phyloP scores from a whole-genome alignment of 2,113 vertebrate genomes.

The Micronisus gabar region DNA sequence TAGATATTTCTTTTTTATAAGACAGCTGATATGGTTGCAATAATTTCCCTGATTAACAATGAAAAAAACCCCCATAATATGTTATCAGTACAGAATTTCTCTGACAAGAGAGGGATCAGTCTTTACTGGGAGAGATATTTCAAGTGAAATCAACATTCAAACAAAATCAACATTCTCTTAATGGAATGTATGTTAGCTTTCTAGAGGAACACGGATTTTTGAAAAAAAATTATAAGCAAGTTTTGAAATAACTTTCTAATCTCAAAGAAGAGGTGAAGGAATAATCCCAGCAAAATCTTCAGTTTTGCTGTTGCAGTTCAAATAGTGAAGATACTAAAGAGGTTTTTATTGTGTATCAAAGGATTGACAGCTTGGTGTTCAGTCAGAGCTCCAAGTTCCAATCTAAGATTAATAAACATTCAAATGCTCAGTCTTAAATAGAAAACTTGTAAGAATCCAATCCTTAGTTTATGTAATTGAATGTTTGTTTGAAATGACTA shows the following conservation, averaged over 20 bases:
- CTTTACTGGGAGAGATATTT: neutral
- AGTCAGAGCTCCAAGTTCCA: neutral
- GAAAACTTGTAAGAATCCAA: neutral
- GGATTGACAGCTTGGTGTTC: neutral
- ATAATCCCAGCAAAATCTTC: neutral
- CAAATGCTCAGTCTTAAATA: neutral
- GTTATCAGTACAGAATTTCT: neutral
- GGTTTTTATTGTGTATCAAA: neutral
- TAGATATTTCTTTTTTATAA: neutral
- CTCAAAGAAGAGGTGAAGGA: neutral
- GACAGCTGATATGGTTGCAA: neutral
- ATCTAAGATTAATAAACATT: neutral
- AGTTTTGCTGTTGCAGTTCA: neutral
- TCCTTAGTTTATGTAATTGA: neutral
- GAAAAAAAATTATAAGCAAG: neutral
- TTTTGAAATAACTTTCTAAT: neutral
- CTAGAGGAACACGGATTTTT: neutral
- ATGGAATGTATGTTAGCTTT: neutral
- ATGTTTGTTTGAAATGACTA: neutral
- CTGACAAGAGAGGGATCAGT: neutral
- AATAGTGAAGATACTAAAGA: neutral
- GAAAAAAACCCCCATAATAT: neutral
- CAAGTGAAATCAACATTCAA: neutral
- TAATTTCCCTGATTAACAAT: neutral
- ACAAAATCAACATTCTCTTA: neutral